Percentiles rank a stretch among this genome's conserved stretches.
These are phyloP conservation scores for Parnassius orleans DNA, from an alignment of 2,888 invertebrate species.

Conservation along the genomic window DNA sequence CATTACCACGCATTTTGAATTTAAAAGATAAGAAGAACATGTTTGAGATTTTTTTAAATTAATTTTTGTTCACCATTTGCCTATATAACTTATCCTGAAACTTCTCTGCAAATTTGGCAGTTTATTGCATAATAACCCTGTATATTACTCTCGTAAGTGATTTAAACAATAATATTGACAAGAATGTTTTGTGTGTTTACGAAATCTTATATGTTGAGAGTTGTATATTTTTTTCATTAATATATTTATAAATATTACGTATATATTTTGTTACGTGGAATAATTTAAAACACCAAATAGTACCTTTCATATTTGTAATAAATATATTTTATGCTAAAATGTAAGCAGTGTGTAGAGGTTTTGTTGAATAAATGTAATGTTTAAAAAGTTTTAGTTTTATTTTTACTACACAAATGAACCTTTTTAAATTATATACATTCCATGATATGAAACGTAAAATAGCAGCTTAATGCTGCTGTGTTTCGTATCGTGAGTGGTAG, in stretches of 20 bases:
- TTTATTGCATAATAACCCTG: too few species aligned
- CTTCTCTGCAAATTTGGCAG: too few species aligned
- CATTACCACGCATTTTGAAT: too few species aligned
- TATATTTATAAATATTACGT: constrained; percentile 47
- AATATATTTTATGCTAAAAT: constrained; percentile 60
- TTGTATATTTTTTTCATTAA: constrained; percentile 44
- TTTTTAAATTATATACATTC: too few species aligned
- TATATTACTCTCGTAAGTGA: constrained; percentile 52
- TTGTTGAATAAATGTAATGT: constrained; percentile 80
- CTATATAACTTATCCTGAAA: too few species aligned
- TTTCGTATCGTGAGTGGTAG: too few species aligned
- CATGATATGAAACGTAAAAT: too few species aligned
- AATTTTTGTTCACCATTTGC: too few species aligned
- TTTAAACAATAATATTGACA: constrained; percentile 57
- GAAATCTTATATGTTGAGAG: constrained; percentile 44
- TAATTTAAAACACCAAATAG: constrained; percentile 75
- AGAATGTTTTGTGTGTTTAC: constrained; percentile 42
- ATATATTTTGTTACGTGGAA: constrained; percentile 61
- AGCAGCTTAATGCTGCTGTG: too few species aligned
- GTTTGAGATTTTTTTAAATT: too few species aligned
- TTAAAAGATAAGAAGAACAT: too few species aligned
- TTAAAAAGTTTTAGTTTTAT: constrained; percentile 46
- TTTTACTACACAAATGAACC: too few species aligned
- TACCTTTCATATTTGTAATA: constrained; percentile 66
- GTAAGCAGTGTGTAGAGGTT: constrained; percentile 73